Conservation (phyloP, 2,113 vertebrate genomes). For the Puma concolor region DNA sequence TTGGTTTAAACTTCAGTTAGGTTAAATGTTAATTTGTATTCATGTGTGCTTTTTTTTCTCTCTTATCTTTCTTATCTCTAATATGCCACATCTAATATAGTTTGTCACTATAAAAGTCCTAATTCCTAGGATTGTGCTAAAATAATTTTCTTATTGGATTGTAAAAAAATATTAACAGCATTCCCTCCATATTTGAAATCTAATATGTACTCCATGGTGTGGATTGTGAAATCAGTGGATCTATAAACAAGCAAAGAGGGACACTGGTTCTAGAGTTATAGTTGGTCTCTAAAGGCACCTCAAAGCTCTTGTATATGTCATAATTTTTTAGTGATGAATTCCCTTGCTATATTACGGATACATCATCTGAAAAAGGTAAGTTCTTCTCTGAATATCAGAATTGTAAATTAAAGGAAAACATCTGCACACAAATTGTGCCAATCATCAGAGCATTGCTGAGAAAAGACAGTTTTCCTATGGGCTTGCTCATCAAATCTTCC, state of each 20-base stretch:
- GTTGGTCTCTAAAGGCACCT: not conserved
- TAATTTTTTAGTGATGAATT: not conserved
- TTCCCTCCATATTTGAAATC: constrained; percentile 1
- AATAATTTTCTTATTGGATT: not conserved
- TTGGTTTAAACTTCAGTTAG: not conserved
- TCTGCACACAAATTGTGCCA: constrained; percentile 37
- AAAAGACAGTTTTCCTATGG: not conserved
- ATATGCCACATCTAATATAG: not conserved
- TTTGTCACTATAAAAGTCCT: not conserved
- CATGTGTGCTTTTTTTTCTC: not conserved
- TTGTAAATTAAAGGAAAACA: constrained; percentile 57
- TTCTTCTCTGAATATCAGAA: constrained; percentile 27
- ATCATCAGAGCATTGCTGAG: constrained; percentile 49
- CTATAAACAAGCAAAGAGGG: not conserved
- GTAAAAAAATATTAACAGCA: not conserved
- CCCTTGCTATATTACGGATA: not conserved
- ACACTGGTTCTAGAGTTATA: not conserved
- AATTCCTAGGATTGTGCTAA: not conserved
- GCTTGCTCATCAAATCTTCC: constrained; percentile 52
- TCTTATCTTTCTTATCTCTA: not conserved
- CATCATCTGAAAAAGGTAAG: constrained; percentile 10
- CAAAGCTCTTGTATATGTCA: not conserved
- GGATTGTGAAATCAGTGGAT: not conserved
- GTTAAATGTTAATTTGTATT: not conserved
- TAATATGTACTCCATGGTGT: not conserved